Evolutionary conservation across 2,888 invertebrate genomes (phyloP).

Genomic region (Xestia xanthographa): DNA sequence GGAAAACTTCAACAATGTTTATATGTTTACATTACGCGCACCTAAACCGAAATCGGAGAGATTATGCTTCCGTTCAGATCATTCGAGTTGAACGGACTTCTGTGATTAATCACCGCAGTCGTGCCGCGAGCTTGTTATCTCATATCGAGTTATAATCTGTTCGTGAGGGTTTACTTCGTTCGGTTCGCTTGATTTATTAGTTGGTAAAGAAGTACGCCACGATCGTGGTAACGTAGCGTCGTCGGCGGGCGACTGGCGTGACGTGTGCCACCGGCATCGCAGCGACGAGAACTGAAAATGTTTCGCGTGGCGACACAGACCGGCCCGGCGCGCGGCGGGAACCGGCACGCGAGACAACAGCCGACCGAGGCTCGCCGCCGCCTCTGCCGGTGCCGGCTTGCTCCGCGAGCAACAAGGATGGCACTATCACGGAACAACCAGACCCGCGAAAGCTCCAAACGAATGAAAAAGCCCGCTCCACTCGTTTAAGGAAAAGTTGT

Average conservation of each 20-base stretch:
- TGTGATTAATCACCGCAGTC: conserved; percentile 84
- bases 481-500: conserved; percentile 87
- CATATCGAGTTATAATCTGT: conserved; percentile 86
- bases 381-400: conserved; percentile 70
- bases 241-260: conserved; percentile 74
- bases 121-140: conserved; percentile 83
- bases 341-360: conserved; percentile 78
- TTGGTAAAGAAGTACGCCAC: conserved; percentile 83
- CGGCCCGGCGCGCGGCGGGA: conserved; percentile 75
- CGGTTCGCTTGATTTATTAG: conserved; percentile 85
- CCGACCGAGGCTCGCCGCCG: conserved; percentile 73
- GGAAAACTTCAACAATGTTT: conserved; percentile 85
- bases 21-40: conserved; percentile 85
- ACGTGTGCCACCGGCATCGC: conserved; percentile 87
- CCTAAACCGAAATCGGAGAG: conserved; percentile 80
- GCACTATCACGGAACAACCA: conserved; percentile 69
- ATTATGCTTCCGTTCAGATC: conserved; percentile 81
- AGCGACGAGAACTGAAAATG: conserved; percentile 83
- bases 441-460: conserved; percentile 77
- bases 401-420: conserved; percentile 80
- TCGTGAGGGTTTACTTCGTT: conserved; percentile 84
- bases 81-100: conserved; percentile 78
- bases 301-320: conserved; percentile 68
- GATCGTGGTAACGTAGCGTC: conserved; percentile 81
- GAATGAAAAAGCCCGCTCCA: conserved; percentile 82